phyloP scores from a whole-genome alignment of 2,113 vertebrate genomes.

The Nerophis lumbriciformis region DNA sequence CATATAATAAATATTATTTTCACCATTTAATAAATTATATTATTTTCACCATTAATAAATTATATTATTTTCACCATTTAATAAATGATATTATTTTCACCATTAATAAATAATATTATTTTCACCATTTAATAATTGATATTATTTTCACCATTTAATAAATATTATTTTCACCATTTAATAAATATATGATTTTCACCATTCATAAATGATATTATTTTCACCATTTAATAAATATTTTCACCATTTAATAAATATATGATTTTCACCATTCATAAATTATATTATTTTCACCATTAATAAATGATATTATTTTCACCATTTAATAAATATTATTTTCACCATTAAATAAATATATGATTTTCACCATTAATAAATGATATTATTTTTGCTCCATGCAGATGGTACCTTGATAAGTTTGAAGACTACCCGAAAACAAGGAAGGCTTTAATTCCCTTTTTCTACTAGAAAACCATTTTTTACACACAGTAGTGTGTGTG shows the following conservation, averaged over 20 bases:
- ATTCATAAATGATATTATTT: background rate
- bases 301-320: background rate
- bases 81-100: background rate
- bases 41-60: slow-evolving; percentile 1
- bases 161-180: background rate
- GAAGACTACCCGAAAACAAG: slow-evolving; percentile 88
- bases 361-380: background rate
- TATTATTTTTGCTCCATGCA: slow-evolving; percentile 59
- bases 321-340: no score
- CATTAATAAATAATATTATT: slow-evolving; percentile 1
- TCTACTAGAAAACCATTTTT: slow-evolving; percentile 67
- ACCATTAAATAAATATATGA: slow-evolving; percentile 3
- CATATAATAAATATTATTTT: background rate
- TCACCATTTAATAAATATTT: no score
- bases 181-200: background rate
- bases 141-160: slow-evolving; percentile 2
- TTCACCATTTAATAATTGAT: no score
- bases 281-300: background rate
- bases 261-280: background rate
- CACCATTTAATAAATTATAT: no score
- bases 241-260: no score
- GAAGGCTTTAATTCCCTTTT: slow-evolving; percentile 86
- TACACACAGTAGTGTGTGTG: no score
- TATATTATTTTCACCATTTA: background rate
- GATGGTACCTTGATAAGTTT: slow-evolving; percentile 92